Percentiles rank a stretch among this genome's conserved stretches.
Conservation (phyloP, 1,140 invertebrate species). For the Acyrthosiphon pisum region DNA sequence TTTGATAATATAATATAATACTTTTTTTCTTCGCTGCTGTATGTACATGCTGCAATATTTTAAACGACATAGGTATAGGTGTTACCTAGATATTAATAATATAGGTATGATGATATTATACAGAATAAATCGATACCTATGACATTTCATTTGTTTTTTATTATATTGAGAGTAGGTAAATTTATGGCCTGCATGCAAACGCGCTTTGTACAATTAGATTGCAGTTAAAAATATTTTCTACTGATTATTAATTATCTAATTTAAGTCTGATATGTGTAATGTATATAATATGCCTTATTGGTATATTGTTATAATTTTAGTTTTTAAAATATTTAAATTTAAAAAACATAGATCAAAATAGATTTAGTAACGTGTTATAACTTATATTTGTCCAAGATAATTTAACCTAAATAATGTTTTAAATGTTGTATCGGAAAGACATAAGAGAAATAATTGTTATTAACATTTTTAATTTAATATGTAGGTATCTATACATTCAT, state of each 20-base stretch:
- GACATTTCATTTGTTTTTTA: background rate
- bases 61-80: background rate
- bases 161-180: background rate
- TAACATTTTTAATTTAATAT: background rate
- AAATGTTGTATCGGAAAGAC: background rate
- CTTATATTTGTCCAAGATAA: background rate
- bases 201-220: background rate
- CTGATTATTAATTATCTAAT: background rate
- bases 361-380: background rate
- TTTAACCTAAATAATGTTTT: background rate
- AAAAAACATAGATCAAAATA: background rate
- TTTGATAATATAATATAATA: background rate
- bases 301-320: background rate
- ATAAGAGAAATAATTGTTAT: background rate
- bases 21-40: background rate
- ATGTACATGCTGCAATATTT: background rate
- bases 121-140: background rate
- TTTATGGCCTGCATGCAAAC: background rate
- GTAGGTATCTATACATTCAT: background rate
- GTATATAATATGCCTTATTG: background rate
- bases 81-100: no score
- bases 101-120: background rate
- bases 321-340: background rate
- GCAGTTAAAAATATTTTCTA: background rate
- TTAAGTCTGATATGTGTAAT: background rate